Evolutionary conservation across 2,888 invertebrate species (phyloP), one percentile per base, ranked within the genome.

Genomic region (Cosmia pyralina): DNA sequence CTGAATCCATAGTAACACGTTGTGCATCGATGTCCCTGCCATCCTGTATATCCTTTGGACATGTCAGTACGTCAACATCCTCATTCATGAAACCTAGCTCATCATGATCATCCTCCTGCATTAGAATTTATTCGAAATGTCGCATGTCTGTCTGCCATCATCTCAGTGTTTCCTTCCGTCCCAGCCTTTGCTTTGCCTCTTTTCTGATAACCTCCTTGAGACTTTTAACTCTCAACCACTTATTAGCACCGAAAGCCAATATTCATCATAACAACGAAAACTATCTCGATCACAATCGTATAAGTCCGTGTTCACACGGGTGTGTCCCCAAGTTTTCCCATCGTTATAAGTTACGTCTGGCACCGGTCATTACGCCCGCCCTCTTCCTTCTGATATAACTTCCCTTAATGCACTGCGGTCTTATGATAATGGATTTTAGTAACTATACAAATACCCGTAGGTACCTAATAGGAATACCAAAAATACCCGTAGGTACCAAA

Each of bases 291-390:
- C 72, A 77, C 77, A 82, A 69, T 79, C 74, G 63, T 69, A 69
- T 70, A 82, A 73, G 69, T 71, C 69, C 60, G 65, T 80, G 83
- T 75, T 69, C 77, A 83, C 59, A 65, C 55, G 57, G 69, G 79
- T 78, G 80, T 79, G 80, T 77, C 83, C 63, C 60, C 69, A 82
- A 86, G 85, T 89, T 86, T 82, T 75, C 79, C 83, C 84, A 83
- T 89, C 88, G 80, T 88, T 87, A 88, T 85, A 88, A 89, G 81
- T 89, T 87, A 82, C 72, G 72, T 72, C 77, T 81, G 85, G 81
- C 84, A 88, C 83, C 85, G 88, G 88, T 84, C 84, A 84, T 87
- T 85, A 85, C 76, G 69, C 81, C 78, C 76, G 69, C 81, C 78
- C 79, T 69, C 67, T 75, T 72, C 55, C 70, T 48, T 72, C 78